Evolutionary conservation across 2,797 vertebrate species (phyloP), one percentile per base, ranked within the genome.

Genomic region (Taeniopygia guttata): DNA sequence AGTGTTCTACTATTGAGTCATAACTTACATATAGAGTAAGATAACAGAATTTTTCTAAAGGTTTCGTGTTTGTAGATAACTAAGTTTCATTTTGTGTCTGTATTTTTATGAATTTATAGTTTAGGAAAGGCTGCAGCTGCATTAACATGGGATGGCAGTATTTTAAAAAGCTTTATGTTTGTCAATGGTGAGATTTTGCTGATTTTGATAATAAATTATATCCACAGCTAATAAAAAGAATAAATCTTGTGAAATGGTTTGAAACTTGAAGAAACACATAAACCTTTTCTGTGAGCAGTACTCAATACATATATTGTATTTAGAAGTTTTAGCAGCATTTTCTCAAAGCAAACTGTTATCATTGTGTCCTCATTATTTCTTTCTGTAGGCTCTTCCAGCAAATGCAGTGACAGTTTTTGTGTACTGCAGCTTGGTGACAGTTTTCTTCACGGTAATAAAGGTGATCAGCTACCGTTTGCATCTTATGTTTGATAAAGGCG

Each of bases 391-490:
- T 92, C 98, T 99, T 92, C 99, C 99, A 91, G 98, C 99, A 25
- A 99, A 97, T 90, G 97, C 97, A 74, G 95, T 99, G 96, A 99
- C 98, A 15, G 97, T 98, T 91, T 98, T 99, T 94, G 98, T 99
- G 95, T 99, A 99, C 98, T 99, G 99, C 97, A 98, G 97, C 94
- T 98, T 95, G 15, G 98, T 99, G 97, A 99, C 99, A 1, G 56
- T 98, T 77, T 98, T 99, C 97, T 99, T 99, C 97, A 97, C 99
- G 67, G 74, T 98, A 82, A 99, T 99, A 97, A 99, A 99, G 95
- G 80, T 99, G 89, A 96, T 99, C 96, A 99, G 99, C 97, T 99
- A 99, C 75, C 98, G 99, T 68, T 98, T 99, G 42, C 99, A 99
- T 93, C 95, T 99, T 90, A 99, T 99, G 99, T 99, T 99, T 48